Conservation (phyloP, 2,888 invertebrate species). For the Micoletzkya japonica region DNA sequence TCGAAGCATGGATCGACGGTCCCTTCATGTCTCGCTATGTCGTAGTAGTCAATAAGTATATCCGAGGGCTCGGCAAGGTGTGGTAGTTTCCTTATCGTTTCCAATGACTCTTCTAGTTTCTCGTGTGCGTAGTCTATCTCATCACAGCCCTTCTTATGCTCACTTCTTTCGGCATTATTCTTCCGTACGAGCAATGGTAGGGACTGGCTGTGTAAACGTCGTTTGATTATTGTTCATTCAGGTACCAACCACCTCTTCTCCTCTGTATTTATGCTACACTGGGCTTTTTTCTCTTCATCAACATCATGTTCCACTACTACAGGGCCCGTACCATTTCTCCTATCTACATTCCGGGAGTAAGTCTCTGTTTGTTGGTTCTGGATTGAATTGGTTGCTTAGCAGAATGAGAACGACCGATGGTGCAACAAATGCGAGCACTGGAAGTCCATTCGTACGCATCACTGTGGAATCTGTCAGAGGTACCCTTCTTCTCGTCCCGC, state of each 20-base stretch:
- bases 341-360: conserved; percentile 40
- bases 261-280: conserved; percentile 30
- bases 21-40: conserved; percentile 14
- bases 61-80: conserved; percentile 19
- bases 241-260: conserved; percentile 41
- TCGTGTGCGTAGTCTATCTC: conserved; percentile 45
- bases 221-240: conserved; percentile 25
- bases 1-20: conserved; percentile 23
- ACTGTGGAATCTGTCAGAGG: conserved; percentile 46
- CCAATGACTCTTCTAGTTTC: conserved; percentile 31
- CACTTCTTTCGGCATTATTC: conserved; percentile 44
- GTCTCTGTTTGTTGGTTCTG: conserved; percentile 24
- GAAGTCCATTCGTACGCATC: conserved; percentile 44
- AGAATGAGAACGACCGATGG: conserved; percentile 44
- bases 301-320: conserved; percentile 47
- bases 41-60: conserved; percentile 19
- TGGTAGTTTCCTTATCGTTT: background rate
- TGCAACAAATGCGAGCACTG: conserved; percentile 44
- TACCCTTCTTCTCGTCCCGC: conserved; percentile 20
- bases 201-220: background rate
- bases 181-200: conserved; percentile 51
- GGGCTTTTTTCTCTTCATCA: conserved; percentile 41
- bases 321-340: conserved; percentile 45
- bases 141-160: conserved; percentile 39
- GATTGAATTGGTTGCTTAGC: conserved; percentile 6